These are phyloP conservation scores for Desmodus rotundus DNA, from an alignment of 2,113 vertebrate species.

Conservation along the genomic window DNA sequence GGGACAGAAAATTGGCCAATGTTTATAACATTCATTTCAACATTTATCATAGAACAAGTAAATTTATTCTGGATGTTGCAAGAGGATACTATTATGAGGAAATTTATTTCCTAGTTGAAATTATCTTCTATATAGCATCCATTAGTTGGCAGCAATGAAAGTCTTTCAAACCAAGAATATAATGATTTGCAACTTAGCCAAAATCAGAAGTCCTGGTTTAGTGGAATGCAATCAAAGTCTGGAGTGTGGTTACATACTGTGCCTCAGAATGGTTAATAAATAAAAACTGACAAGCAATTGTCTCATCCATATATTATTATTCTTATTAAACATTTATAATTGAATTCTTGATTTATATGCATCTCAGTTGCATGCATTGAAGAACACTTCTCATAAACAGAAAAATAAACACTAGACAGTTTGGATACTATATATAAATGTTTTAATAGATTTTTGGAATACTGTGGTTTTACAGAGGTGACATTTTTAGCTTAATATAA, in stretches of 20 bases:
- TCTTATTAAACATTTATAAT: constrained; percentile 14
- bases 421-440: background rate
- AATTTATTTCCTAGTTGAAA: background rate
- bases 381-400: background rate
- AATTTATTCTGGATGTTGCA: background rate
- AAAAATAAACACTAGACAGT: background rate
- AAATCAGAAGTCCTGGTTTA: background rate
- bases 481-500: background rate
- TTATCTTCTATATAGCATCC: background rate
- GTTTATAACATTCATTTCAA: background rate
- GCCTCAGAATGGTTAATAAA: background rate
- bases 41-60: background rate
- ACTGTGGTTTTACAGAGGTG: background rate
- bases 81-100: background rate
- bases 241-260: background rate
- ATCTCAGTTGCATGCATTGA: background rate
- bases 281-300: background rate
- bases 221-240: background rate
- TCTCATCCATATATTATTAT: background rate
- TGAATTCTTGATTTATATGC: background rate
- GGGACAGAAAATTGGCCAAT: background rate
- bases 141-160: constrained; percentile 6
- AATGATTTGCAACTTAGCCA: background rate
- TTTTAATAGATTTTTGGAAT: background rate
- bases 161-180: background rate